Percentiles rank a stretch among this genome's conserved stretches.
Conservation (phyloP, 2,888 invertebrate species). For the Drosophila subquinaria region DNA sequence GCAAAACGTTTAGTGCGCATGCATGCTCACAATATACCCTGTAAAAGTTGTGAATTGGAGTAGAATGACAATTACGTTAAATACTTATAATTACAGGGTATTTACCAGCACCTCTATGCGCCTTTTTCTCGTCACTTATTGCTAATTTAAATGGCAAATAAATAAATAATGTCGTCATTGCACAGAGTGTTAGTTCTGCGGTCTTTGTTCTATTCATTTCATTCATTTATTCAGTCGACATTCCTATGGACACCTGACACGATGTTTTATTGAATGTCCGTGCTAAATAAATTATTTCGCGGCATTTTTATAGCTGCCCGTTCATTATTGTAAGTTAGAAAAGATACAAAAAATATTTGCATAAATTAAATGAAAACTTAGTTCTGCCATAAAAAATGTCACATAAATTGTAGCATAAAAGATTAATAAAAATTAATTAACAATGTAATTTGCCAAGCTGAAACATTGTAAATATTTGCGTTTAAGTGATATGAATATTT, state of each 20-base stretch:
- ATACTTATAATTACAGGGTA: not conserved
- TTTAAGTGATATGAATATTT: not conserved
- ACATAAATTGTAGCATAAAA: constrained; percentile 6
- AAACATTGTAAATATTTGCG: constrained; percentile 3
- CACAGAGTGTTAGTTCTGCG: constrained; percentile 53
- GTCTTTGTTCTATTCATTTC: constrained; percentile 23
- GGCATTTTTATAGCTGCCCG: constrained; percentile 13
- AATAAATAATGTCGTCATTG: constrained; percentile 63
- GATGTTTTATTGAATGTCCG: constrained; percentile 10
- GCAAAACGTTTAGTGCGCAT: constrained; percentile 20
- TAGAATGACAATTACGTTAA: not conserved
- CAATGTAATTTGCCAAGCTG: constrained; percentile 13
- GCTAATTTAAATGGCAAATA: constrained; percentile 62
- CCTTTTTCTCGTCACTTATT: constrained; percentile 15
- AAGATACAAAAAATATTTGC: constrained; percentile 15
- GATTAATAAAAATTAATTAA: constrained; percentile 11
- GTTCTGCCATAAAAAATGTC: not conserved
- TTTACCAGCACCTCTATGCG: not conserved
- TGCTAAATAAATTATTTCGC: constrained; percentile 43
- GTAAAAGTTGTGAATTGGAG: not conserved
- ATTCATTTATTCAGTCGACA: constrained; percentile 32
- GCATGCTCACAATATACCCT: constrained; percentile 9
- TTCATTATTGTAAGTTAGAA: constrained; percentile 14
- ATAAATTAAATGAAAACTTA: constrained; percentile 24
- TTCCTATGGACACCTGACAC: constrained; percentile 28